Evolutionary conservation across 2,797 vertebrate genomes (phyloP).

Genomic region (Gambusia yucatana): DNA sequence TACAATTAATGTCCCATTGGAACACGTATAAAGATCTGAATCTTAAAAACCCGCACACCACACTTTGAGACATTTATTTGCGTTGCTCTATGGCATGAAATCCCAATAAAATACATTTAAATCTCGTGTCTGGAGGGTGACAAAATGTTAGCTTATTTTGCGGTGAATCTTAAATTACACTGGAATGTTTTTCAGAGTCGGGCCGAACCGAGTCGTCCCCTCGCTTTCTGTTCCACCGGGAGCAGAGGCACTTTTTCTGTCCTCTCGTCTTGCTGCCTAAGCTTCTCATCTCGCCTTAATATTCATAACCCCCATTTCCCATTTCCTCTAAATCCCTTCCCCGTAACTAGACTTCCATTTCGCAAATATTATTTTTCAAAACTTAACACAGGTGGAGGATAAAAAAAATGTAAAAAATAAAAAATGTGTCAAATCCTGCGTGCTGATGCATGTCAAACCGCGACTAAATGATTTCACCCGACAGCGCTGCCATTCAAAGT

Average conservation of each 20-base stretch:
- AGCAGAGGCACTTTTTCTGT: conserved; percentile 20
- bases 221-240: not conserved
- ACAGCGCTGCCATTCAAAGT: conserved; percentile 53
- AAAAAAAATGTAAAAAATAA: conserved; percentile 4
- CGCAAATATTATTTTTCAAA: conserved; percentile 24
- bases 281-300: conserved; percentile 19
- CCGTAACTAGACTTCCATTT: conserved; percentile 37
- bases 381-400: conserved; percentile 45
- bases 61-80: not conserved
- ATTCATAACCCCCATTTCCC: not conserved
- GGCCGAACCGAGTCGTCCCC: conserved; percentile 4
- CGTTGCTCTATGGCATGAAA: not conserved
- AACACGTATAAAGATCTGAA: too few species aligned
- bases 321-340: conserved; percentile 8
- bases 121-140: not conserved
- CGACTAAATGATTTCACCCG: conserved; percentile 44
- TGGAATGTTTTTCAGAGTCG: not conserved
- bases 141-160: not conserved
- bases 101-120: not conserved
- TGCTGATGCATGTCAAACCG: conserved; percentile 49
- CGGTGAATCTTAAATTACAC: not conserved
- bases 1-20: too few species aligned
- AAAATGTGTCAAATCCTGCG: conserved; percentile 15
- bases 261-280: conserved; percentile 8
- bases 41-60: not conserved